A percentile compares a stretch with the other conserved stretches of the same genome.
These are phyloP conservation scores for Lasioglossum lativentre DNA, from an alignment of 2,888 invertebrate species.

Conservation along the genomic window DNA sequence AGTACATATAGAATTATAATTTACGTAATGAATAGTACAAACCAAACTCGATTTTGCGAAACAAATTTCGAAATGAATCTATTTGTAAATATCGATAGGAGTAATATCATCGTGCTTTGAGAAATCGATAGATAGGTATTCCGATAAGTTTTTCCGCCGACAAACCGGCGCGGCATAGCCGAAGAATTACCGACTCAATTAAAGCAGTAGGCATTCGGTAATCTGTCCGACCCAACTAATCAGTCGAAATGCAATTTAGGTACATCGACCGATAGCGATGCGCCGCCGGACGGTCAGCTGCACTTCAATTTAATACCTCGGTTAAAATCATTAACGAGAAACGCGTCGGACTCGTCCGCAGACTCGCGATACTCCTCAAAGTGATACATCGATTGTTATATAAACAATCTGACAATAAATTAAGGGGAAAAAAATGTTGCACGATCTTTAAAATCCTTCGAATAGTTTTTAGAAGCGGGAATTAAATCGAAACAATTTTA, in stretches of 20 bases:
- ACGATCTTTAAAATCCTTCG: no score
- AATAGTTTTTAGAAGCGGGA: no score
- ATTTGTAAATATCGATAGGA: not conserved
- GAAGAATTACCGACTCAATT: constrained; percentile 81
- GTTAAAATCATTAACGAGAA: constrained; percentile 81
- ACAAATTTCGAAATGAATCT: not conserved
- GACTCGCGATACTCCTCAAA: constrained; percentile 41
- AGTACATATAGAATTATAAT: not conserved
- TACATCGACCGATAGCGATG: constrained; percentile 79
- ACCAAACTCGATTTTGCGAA: not conserved
- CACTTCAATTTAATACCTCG: constrained; percentile 80
- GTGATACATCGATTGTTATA: constrained; percentile 41
- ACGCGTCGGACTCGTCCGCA: constrained; percentile 79
- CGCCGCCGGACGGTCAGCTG: constrained; percentile 79
- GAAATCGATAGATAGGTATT: constrained; percentile 22
- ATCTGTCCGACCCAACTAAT: constrained; percentile 82
- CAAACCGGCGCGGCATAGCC: constrained; percentile 55
- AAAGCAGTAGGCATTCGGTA: constrained; percentile 81
- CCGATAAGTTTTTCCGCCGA: constrained; percentile 36
- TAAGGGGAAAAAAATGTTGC: no score
- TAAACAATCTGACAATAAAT: not conserved
- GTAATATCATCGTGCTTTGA: constrained; percentile 15
- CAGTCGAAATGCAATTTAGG: constrained; percentile 83
- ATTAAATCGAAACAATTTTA: no score
- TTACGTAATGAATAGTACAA: not conserved